phyloP scores from a whole-genome alignment of 2,113 vertebrate species.

The Tragelaphus imberbis region DNA sequence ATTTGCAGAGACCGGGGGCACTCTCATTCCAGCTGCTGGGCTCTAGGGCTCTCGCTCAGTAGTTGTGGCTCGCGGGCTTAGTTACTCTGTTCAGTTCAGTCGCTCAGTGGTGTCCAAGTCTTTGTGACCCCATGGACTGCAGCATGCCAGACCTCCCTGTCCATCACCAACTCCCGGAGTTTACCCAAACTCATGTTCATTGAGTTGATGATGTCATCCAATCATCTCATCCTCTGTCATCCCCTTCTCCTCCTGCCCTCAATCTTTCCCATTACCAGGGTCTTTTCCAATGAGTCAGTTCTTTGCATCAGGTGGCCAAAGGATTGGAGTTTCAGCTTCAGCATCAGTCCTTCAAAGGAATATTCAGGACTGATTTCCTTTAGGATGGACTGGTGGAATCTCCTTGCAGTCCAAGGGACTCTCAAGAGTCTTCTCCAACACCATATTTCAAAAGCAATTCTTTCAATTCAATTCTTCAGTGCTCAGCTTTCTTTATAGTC shows the following conservation, averaged over 20 bases:
- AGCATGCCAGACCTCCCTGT: rapidly evolving
- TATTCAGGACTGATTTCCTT: too few species aligned
- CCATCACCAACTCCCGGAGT: rapidly evolving
- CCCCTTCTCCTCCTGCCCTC: not conserved
- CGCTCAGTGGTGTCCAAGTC: rapidly evolving
- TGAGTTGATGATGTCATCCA: not conserved
- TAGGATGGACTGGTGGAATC: not conserved
- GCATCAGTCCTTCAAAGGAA: too few species aligned
- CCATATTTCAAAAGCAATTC: not conserved
- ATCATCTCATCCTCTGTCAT: rapidly evolving
- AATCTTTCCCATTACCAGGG: not conserved
- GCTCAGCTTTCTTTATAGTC: not conserved
- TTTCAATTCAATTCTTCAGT: rapidly evolving
- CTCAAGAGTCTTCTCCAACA: not conserved
- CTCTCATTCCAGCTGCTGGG: not conserved
- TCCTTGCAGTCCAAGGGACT: not conserved
- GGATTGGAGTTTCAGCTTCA: too few species aligned
- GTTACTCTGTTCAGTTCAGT: not conserved
- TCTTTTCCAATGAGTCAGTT: not conserved
- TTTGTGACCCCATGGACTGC: rapidly evolving
- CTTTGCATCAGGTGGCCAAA: rapidly evolving
- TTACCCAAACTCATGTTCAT: not conserved
- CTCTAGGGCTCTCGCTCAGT: not conserved
- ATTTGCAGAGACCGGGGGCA: not conserved
- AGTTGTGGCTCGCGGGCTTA: rapidly evolving